Percentiles rank a stretch among this genome's conserved stretches.
Evolutionary conservation across 35 echinoderm and acorn worm species (phyloP).

Genomic region (Ptychodera flava): DNA sequence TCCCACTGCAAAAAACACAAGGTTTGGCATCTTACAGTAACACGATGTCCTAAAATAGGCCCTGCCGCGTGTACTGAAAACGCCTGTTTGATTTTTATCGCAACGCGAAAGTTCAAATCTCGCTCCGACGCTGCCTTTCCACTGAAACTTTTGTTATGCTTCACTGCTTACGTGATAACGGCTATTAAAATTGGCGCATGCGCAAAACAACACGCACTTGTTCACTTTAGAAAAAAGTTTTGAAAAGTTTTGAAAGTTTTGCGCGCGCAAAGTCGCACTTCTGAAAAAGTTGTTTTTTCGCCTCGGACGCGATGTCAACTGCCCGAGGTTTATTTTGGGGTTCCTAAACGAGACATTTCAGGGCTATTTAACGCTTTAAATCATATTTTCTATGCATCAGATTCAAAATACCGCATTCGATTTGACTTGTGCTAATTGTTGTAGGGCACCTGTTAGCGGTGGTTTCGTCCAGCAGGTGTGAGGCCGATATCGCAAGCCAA

Average conservation of each 20-base stretch:
- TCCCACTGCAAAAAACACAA: neutral
- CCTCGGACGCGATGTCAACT: neutral
- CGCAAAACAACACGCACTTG: neutral
- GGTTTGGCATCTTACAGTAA: neutral
- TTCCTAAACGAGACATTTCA: neutral
- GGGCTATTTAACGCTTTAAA: neutral
- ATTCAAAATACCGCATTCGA: neutral
- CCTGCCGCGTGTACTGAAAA: neutral
- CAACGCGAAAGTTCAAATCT: neutral
- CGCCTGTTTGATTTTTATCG: neutral
- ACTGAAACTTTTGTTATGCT: neutral
- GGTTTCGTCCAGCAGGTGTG: neutral
- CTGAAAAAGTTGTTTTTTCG: neutral
- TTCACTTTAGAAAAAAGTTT: conserved; percentile 2
- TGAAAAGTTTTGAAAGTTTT: conserved; percentile 2
- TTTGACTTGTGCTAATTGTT: neutral
- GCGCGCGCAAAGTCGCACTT: neutral
- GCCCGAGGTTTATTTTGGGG: neutral
- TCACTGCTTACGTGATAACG: neutral
- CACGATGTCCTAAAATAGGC: neutral
- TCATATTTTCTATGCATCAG: neutral
- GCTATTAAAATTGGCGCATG: neutral
- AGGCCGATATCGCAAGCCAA: neutral
- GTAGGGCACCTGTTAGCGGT: neutral
- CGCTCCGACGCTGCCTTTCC: neutral